These are phyloP conservation scores for Siphonodentalium dalli DNA, from an alignment of 2,888 invertebrate species.

Conservation along the genomic window DNA sequence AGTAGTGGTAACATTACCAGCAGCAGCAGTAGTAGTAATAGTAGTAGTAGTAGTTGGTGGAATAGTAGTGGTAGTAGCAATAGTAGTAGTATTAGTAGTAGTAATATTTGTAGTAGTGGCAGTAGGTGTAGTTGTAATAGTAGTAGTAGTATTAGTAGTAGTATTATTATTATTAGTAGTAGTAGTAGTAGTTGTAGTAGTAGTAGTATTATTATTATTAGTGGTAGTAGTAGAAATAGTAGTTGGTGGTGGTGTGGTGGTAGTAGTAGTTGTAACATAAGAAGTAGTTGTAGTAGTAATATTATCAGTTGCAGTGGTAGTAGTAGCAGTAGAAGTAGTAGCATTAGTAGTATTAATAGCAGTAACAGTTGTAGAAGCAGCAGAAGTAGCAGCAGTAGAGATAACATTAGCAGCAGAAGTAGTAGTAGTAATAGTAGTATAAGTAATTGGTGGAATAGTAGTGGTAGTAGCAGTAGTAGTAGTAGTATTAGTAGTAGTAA, in stretches of 20 bases:
- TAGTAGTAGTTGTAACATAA: not conserved
- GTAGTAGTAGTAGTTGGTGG: slow-evolving; percentile 7
- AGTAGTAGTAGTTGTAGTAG: slow-evolving; percentile 8
- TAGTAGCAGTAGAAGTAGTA: slow-evolving; percentile 8
- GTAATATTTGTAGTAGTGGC: slow-evolving; percentile 9
- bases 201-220: not conserved
- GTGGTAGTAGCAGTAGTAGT: slow-evolving; percentile 10
- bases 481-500: slow-evolving; percentile 13
- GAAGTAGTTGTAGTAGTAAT: slow-evolving; percentile 8
- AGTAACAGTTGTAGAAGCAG: slow-evolving; percentile 4
- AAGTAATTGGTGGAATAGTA: slow-evolving; percentile 2
- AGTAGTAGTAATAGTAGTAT: slow-evolving; percentile 2
- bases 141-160: slow-evolving; percentile 10
- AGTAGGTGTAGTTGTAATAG: not conserved
- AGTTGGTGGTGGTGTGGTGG: not conserved
- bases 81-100: slow-evolving; percentile 3
- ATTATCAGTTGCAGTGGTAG: slow-evolving; percentile 1
- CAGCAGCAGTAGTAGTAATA: not conserved
- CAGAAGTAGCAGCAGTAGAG: slow-evolving; percentile 9
- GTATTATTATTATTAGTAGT: slow-evolving; percentile 12
- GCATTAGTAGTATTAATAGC: slow-evolving; percentile 5
- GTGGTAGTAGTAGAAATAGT: not conserved
- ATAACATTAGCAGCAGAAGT: slow-evolving; percentile 7
- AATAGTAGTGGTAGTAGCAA: slow-evolving; percentile 1
- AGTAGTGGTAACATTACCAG: not conserved